These are phyloP conservation scores for Poecile atricapillus DNA, from an alignment of 2,113 vertebrate species.

Conservation along the genomic window DNA sequence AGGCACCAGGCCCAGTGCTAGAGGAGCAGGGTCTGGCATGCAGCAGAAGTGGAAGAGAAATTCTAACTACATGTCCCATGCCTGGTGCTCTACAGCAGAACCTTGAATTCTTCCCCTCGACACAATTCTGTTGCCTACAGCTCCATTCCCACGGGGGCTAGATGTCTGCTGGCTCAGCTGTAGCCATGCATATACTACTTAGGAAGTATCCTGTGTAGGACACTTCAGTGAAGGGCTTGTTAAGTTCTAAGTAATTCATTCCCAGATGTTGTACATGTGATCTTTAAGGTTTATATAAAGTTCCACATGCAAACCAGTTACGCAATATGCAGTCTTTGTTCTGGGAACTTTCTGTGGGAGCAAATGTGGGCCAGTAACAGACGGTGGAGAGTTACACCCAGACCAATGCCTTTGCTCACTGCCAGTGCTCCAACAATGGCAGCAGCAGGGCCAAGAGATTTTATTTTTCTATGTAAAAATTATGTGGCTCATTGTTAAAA, in stretches of 20 bases:
- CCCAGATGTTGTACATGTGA: background rate
- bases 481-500: constrained; percentile 54
- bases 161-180: background rate
- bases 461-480: constrained; percentile 35
- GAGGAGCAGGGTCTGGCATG: background rate
- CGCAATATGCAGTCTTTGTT: background rate
- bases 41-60: background rate
- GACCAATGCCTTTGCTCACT: background rate
- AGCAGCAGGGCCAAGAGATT: constrained; percentile 28
- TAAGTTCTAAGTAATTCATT: background rate
- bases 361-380: background rate
- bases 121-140: background rate
- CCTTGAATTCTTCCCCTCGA: background rate
- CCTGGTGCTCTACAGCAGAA: background rate
- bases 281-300: background rate
- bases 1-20: background rate
- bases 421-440: constrained; percentile 41
- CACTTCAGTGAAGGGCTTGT: background rate
- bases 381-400: background rate
- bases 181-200: background rate
- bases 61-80: rapidly evolving
- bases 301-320: background rate
- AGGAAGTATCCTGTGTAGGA: rapidly evolving
- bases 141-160: background rate
- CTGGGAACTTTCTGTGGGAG: background rate